phyloP scores from a whole-genome alignment of 1,140 invertebrate species.

The Leptopilina boulardi region DNA sequence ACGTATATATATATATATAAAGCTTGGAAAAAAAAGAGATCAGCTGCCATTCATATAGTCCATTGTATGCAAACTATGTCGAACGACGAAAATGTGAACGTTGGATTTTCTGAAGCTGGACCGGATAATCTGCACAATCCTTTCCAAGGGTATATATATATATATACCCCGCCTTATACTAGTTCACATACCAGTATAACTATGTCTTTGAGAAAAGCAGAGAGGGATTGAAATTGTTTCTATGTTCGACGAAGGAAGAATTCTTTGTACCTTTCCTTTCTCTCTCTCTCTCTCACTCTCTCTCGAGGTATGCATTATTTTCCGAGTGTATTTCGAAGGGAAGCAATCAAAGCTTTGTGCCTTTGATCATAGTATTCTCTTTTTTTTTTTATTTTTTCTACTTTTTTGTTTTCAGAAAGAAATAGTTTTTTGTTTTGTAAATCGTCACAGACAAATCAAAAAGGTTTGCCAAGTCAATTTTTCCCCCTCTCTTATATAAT shows the following conservation, averaged over 20 bases:
- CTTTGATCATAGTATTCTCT: neutral
- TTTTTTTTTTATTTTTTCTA: neutral
- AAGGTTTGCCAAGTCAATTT: neutral
- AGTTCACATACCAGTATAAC: constrained; percentile 21
- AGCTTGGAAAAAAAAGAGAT: constrained; percentile 21
- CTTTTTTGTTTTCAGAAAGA: neutral
- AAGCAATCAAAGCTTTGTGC: constrained; percentile 24
- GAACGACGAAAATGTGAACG: constrained; percentile 30
- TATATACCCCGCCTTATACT: constrained; percentile 13
- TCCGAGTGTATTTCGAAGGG: constrained; percentile 5
- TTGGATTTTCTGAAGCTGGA: constrained; percentile 26
- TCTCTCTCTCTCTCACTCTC: neutral
- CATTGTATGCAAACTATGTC: constrained; percentile 29
- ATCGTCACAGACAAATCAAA: neutral
- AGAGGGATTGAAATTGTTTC: constrained; percentile 25
- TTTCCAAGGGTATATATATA: constrained; percentile 14
- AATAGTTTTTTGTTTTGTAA: neutral
- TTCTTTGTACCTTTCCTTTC: constrained; percentile 7
- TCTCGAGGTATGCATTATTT: constrained; percentile 29
- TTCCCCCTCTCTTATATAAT: neutral
- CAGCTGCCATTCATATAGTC: constrained; percentile 10
- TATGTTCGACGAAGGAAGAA: constrained; percentile 23
- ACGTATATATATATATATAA: no score
- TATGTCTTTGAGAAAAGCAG: constrained; percentile 28
- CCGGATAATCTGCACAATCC: constrained; percentile 31